Conservation (phyloP, 2,113 vertebrate species). For the Telmatochromis sp. region DNA sequence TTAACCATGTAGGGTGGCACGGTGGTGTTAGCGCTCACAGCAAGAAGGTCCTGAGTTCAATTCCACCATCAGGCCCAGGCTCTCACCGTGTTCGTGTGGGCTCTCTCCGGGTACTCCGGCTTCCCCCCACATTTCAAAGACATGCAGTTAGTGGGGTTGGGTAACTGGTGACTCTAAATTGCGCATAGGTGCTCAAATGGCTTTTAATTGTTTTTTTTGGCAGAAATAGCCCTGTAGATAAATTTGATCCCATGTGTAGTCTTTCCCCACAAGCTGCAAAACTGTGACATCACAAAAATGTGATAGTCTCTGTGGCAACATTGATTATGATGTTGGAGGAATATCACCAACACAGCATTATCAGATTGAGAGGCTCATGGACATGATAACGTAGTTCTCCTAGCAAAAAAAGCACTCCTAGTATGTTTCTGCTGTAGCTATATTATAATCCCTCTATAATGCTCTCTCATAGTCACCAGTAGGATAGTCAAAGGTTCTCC, state of each 20-base stretch:
- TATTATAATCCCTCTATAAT: background rate
- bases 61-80: background rate
- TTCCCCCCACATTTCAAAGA: background rate
- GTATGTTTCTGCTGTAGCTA: background rate
- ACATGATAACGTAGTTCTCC: background rate
- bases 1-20: background rate
- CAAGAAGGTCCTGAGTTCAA: background rate
- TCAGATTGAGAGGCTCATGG: background rate
- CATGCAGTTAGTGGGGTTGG: background rate
- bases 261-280: background rate
- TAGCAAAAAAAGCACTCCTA: background rate
- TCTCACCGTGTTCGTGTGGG: background rate
- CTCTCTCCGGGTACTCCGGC: rapidly evolving
- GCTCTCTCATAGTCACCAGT: constrained; percentile 1
- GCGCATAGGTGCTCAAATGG: background rate
- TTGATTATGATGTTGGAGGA: background rate
- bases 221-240: background rate
- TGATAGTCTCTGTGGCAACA: background rate
- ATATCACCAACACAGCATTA: rapidly evolving
- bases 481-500: constrained; percentile 1
- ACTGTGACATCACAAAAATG: background rate
- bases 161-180: background rate
- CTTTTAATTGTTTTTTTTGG: background rate
- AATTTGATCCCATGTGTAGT: background rate
- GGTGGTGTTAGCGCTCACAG: background rate